These are phyloP conservation scores for Drosophila repleta DNA, from an alignment of 1,140 invertebrate genomes.

Conservation along the genomic window DNA sequence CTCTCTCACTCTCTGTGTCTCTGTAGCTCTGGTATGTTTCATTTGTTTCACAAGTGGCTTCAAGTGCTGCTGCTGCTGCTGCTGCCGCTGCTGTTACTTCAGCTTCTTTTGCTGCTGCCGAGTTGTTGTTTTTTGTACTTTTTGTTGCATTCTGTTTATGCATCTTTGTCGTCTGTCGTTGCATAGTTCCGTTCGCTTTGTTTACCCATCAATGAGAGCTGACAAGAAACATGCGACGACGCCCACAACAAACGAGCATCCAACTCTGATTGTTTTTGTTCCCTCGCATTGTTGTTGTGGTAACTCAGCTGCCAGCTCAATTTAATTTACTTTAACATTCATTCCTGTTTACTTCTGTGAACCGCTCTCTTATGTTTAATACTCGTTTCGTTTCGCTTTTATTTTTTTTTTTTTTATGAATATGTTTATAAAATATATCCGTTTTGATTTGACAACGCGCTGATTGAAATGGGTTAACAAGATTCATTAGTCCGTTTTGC, in stretches of 20 bases:
- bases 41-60: constrained; percentile 61
- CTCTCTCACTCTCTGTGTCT: not conserved
- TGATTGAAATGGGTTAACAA: constrained; percentile 73
- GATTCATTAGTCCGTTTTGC: constrained; percentile 51
- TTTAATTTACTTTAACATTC: constrained; percentile 74
- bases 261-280: constrained; percentile 7
- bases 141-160: constrained; percentile 71
- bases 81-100: constrained; percentile 38
- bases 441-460: constrained; percentile 66
- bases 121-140: constrained; percentile 59
- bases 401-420: constrained; percentile 46
- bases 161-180: constrained; percentile 72
- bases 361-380: not conserved
- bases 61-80: constrained; percentile 38
- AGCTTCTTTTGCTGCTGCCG: too few relatives aligned
- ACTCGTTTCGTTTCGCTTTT: constrained; percentile 1
- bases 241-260: constrained; percentile 29
- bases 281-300: constrained; percentile 19
- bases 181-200: constrained; percentile 58
- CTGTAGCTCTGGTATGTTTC: constrained; percentile 64
- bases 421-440: constrained; percentile 81
- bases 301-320: constrained; percentile 53
- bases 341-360: constrained; percentile 26
- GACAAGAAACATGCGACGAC: constrained; percentile 77
- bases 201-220: constrained; percentile 77